These are phyloP conservation scores for Mus musculus DNA, from an alignment of 2,113 vertebrate species.

Conservation along the genomic window DNA sequence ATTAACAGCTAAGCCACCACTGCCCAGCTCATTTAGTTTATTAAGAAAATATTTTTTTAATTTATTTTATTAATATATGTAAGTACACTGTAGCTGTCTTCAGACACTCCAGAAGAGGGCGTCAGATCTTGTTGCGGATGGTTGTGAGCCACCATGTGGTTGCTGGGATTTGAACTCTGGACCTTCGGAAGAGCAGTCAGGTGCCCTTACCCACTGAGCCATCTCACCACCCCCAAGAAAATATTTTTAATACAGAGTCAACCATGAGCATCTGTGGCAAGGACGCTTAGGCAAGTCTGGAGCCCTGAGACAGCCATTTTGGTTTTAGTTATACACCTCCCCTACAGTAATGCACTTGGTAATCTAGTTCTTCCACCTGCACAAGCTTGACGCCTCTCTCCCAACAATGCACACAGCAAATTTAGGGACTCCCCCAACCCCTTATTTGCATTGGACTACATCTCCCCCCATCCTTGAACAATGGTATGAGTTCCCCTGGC, in stretches of 20 bases:
- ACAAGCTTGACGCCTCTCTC: not conserved
- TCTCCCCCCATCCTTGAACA: not conserved
- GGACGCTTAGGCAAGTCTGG: not conserved
- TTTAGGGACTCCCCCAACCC: not conserved
- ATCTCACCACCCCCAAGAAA: too few relatives aligned
- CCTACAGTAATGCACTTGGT: not conserved
- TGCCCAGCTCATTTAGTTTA: not conserved
- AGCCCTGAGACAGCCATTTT: not conserved
- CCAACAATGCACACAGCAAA: not conserved
- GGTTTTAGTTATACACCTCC: not conserved
- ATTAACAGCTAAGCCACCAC: too few relatives aligned
- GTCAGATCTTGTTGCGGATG: too few relatives aligned
- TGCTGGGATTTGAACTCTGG: too few relatives aligned
- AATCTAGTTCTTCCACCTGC: not conserved
- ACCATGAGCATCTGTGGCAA: not conserved
- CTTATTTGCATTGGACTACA: not conserved
- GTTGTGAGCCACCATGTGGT: too few relatives aligned
- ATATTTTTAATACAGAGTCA: not conserved
- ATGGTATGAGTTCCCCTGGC: not conserved
- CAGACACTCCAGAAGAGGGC: too few relatives aligned
- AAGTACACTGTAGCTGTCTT: too few relatives aligned
- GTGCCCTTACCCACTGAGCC: too few relatives aligned
- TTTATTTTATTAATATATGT: too few relatives aligned
- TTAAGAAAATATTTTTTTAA: not conserved
- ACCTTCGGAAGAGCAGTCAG: too few relatives aligned